These are phyloP conservation scores for Polia nebulosa DNA, from an alignment of 2,888 invertebrate species.

Conservation along the genomic window DNA sequence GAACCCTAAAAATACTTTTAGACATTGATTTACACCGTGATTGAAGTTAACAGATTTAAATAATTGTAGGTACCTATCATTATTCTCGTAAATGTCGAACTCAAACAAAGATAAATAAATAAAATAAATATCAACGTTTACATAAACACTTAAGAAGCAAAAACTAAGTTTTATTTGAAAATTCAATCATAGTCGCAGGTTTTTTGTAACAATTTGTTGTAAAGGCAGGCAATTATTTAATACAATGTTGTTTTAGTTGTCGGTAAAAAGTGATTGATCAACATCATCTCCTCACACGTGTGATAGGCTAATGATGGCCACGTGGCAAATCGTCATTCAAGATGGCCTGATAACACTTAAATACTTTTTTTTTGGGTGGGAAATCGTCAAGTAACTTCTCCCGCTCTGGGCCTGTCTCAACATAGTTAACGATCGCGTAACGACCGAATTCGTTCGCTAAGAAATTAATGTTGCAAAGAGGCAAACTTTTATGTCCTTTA, in stretches of 20 bases:
- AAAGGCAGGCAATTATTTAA: slow-evolving; percentile 20
- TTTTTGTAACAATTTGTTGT: slow-evolving; percentile 24
- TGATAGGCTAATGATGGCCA: background rate
- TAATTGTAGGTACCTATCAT: background rate
- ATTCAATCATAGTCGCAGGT: slow-evolving; percentile 11
- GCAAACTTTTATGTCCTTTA: no score
- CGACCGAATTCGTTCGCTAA: no score
- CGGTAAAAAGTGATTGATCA: background rate
- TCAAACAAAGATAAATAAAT: slow-evolving; percentile 4
- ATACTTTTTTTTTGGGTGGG: no score
- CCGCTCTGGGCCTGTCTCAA: no score
- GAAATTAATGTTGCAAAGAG: no score
- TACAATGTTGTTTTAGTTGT: slow-evolving; percentile 5
- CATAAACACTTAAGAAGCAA: slow-evolving; percentile 6
- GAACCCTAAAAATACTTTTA: no score
- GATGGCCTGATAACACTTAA: no score
- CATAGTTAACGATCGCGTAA: no score
- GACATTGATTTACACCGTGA: no score
- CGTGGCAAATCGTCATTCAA: background rate
- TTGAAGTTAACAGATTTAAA: background rate
- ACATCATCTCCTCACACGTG: background rate
- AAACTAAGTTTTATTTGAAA: slow-evolving; percentile 17
- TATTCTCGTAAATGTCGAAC: background rate
- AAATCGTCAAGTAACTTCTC: no score
- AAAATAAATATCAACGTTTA: background rate